Percentiles rank a stretch among this genome's conserved stretches.
These are phyloP conservation scores for Enhydra lutris DNA, from an alignment of 2,113 vertebrate species.

Conservation along the genomic window DNA sequence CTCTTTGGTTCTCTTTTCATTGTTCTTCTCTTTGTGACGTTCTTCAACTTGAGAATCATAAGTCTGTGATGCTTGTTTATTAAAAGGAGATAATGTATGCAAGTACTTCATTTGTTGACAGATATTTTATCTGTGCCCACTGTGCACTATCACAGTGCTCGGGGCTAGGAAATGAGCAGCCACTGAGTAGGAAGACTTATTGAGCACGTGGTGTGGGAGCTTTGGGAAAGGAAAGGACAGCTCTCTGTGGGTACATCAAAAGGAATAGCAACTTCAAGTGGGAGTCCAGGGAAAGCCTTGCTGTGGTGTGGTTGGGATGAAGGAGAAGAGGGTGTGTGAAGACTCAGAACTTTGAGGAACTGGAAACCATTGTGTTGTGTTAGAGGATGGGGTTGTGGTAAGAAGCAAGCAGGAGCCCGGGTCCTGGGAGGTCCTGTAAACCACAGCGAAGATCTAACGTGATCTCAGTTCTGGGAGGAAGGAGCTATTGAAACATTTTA, in stretches of 20 bases:
- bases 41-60: background rate
- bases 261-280: background rate
- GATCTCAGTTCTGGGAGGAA: background rate
- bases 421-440: background rate
- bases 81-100: background rate
- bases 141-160: background rate
- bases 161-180: background rate
- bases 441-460: background rate
- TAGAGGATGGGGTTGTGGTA: background rate
- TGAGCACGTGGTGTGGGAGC: background rate
- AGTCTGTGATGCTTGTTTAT: background rate
- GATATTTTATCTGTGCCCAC: background rate
- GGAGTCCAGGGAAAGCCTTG: background rate
- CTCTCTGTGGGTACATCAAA: background rate
- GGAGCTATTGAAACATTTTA: background rate
- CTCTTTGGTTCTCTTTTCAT: slow-evolving; percentile 1
- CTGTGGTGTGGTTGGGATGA: background rate
- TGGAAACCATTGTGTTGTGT: background rate
- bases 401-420: background rate
- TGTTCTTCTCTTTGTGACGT: background rate
- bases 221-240: background rate
- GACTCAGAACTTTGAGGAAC: background rate
- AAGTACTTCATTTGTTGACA: background rate
- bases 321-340: background rate
- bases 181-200: background rate